Base-by-base conservation (phyloP, 92 coral and sea anemone species). In the Hydrozoanthus gracilis region DNA sequence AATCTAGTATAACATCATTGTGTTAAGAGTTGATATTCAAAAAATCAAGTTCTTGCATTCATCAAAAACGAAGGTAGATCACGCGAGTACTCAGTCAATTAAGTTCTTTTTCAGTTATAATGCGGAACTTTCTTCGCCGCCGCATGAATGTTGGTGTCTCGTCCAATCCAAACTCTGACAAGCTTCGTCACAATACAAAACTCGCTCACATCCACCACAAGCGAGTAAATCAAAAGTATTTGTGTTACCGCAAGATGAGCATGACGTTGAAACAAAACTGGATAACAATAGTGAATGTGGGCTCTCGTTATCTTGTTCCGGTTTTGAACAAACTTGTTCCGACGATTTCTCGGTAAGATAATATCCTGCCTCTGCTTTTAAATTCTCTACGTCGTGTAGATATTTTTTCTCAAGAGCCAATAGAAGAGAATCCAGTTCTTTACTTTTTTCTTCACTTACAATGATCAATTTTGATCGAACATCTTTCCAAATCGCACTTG, bases 81-180 rank as follows among this genome's bases (percentile, higher is more conserved):
- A 27, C 39, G 39, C 39, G 39, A 27, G 2, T 2, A 27, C 39
- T 27, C 39, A 27, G 39, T 27, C 39, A 27, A 27, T 27, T 27
- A 27, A 27, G 39, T 27, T 27, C 1, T 27, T 27, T 27, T 27
- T n/a, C n/a, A n/a, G n/a, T n/a, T 27, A 27, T 27, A 27, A 2
- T 27, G 39, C 2, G 2, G 39, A 27, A 27, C 39, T 27, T 27
- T 27, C 20, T 51, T 56, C 54, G 7, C n/a, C 46, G 51, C 69
- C 69, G 86, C 92, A 89, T 6, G 4, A 8, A 51, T 67, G 10
- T 60, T 70, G 89, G 58, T 86, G 88, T 58, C 78, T 72, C 18
- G 54, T 75, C 92, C 92, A 89, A 78, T 89, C 92, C 44, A 35
- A 86, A 51, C 77, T 46, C 85, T 89, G 92, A 45, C 92, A 89